Evolutionary conservation across 2,113 vertebrate species (phyloP).

Genomic region (Panurus biarmicus): DNA sequence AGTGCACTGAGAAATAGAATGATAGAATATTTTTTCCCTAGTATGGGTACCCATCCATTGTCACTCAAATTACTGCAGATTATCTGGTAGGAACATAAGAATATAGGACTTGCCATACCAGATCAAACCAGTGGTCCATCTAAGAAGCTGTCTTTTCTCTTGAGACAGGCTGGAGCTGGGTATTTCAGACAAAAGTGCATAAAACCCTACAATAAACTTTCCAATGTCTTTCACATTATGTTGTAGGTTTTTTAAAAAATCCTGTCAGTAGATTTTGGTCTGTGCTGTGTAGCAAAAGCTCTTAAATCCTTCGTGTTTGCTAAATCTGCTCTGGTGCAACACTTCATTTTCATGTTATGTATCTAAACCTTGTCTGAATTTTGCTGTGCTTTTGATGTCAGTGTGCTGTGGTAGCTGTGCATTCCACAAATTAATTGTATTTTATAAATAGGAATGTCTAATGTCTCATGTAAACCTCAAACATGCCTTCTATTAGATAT

Average conservation of each 20-base stretch:
- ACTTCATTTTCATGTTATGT: neutral
- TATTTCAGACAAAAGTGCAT: neutral
- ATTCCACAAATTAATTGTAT: constrained; percentile 6
- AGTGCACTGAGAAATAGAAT: constrained; percentile 33
- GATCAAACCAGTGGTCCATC: neutral
- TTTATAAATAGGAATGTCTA: neutral
- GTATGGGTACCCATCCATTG: constrained; percentile 8
- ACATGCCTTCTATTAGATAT: neutral
- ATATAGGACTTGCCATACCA: constrained; percentile 8
- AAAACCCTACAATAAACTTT: neutral
- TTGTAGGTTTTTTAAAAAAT: neutral
- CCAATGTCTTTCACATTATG: neutral
- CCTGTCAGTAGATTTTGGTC: neutral
- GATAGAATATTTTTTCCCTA: constrained; percentile 7
- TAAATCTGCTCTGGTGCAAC: neutral
- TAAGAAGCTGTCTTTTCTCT: neutral
- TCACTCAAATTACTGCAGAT: neutral
- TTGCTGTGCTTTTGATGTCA: constrained; percentile 3
- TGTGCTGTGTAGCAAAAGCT: neutral
- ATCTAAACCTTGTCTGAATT: neutral
- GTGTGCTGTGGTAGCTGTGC: neutral
- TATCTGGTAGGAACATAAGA: neutral
- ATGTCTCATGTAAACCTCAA: constrained; percentile 2
- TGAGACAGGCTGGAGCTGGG: neutral
- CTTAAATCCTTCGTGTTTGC: neutral